Percentiles rank a stretch among this genome's conserved stretches.
These are phyloP conservation scores for Phoeniculus purpureus DNA, from an alignment of 2,797 vertebrate species.

Conservation along the genomic window DNA sequence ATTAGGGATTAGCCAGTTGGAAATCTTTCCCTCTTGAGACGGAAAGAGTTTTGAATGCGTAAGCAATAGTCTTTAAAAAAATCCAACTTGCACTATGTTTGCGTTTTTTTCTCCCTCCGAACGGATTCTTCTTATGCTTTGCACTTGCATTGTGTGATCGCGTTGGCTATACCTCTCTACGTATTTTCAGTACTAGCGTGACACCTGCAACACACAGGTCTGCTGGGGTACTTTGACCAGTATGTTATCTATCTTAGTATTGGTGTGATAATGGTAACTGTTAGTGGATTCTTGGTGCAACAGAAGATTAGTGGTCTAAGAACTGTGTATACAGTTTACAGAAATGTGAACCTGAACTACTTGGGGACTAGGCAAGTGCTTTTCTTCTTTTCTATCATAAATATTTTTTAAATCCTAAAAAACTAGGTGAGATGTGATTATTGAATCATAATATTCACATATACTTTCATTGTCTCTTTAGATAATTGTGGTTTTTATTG, in stretches of 20 bases:
- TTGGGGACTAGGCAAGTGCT: not conserved
- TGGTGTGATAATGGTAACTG: not conserved
- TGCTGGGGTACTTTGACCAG: not conserved
- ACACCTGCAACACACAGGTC: not conserved
- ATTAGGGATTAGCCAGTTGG: not conserved
- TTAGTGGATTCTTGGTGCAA: not conserved
- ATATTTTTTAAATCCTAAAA: not conserved
- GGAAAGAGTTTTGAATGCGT: not conserved
- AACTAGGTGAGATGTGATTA: not conserved
- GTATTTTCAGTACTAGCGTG: not conserved
- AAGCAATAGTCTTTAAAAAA: not conserved
- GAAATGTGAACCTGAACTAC: not conserved
- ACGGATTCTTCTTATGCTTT: not conserved
- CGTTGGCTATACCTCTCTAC: not conserved
- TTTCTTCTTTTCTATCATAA: not conserved
- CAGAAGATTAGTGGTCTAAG: not conserved
- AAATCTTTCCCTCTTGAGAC: not conserved
- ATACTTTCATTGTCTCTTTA: not conserved
- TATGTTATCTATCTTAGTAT: not conserved
- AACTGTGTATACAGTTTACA: not conserved
- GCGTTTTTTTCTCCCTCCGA: not conserved
- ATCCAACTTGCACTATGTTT: not conserved
- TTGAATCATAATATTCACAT: not conserved
- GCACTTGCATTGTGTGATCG: not conserved
- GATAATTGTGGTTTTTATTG: not conserved